phyloP scores from a whole-genome alignment of 2,113 vertebrate species.

The Lycocorax pyrrhopterus region DNA sequence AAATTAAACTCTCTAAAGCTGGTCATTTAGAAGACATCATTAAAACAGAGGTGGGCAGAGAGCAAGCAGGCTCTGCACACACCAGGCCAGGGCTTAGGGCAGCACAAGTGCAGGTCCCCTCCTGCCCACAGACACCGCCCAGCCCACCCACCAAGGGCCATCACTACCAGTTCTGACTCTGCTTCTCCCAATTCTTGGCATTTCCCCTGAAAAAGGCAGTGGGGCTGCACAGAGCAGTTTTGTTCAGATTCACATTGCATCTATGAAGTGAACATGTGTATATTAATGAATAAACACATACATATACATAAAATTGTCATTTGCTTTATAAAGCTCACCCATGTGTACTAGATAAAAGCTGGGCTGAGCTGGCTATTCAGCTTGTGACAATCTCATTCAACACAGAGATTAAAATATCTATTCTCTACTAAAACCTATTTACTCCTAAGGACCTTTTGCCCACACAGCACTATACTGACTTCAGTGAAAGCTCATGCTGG shows the following conservation, averaged over 20 bases:
- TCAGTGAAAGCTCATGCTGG: not conserved
- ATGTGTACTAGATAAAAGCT: not conserved
- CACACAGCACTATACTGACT: not conserved
- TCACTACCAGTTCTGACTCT: not conserved
- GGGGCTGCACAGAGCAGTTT: not conserved
- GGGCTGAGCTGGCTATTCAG: not conserved
- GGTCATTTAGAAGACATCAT: not conserved
- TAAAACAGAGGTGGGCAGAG: not conserved
- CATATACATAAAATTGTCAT: not conserved
- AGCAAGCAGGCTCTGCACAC: not conserved
- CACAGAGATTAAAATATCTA: not conserved
- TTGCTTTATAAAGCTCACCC: not conserved
- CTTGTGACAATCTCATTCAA: not conserved
- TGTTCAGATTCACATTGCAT: not conserved
- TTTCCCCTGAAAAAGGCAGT: not conserved
- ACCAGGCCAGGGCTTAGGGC: not conserved
- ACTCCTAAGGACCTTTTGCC: not conserved
- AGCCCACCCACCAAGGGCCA: not conserved
- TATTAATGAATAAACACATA: not conserved
- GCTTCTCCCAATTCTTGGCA: not conserved
- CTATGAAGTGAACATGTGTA: not conserved
- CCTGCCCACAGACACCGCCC: not conserved
- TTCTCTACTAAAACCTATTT: not conserved
- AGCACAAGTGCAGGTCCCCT: not conserved
- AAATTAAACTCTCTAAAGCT: not conserved